Evolutionary conservation across 2,797 vertebrate species (phyloP), one percentile per base, ranked within the genome.

Genomic region (Heterohyrax brucei): DNA sequence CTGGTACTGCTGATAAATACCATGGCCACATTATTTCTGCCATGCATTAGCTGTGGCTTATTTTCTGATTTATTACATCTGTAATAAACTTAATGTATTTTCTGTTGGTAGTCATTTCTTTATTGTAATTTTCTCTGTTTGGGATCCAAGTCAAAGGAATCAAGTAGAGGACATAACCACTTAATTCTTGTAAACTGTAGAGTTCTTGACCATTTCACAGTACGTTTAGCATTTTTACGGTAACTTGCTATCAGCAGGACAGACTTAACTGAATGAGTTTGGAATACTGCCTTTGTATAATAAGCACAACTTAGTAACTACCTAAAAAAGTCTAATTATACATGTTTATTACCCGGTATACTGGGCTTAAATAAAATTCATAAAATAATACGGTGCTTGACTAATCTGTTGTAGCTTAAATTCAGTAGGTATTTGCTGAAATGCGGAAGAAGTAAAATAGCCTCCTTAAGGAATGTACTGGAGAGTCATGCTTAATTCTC

Each of bases 81-180:
- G 48, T 97, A 97, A 96, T 95, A 95, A 96, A 94, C 91, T 97
- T 97, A 95, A 90, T 87, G 16, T 97, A 5, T 39, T 97, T 91
- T 94, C 98, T 97, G 81, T 96, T 97, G 95, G 93, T 97, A 91
- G 86, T 98, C 95, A 95, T 96, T 97, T 98, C 95, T 97, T 98
- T 88, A 93, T 97, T 97, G 81, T 97, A 97, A 93, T 97, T 97
- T 97, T 95, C 26, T 94, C 91, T 98, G 93, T 97, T 97, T 98
- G 97, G 87, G 95, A 88, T 96, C 87, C 91, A 96, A 94, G 89
- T 70, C 90, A 95, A 91, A 96, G 94, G 77, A 97, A 95, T 39
- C 66, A 80, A 26, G n/a, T 75, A 75, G 72, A 84, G 61, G 26
- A 48, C 62, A 73, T 89, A 91, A 90, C 50, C 76, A 48, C 4